Evolutionary conservation across 2,113 vertebrate genomes (phyloP), one percentile per base, ranked within the genome.

Genomic region (Mobula birostris): DNA sequence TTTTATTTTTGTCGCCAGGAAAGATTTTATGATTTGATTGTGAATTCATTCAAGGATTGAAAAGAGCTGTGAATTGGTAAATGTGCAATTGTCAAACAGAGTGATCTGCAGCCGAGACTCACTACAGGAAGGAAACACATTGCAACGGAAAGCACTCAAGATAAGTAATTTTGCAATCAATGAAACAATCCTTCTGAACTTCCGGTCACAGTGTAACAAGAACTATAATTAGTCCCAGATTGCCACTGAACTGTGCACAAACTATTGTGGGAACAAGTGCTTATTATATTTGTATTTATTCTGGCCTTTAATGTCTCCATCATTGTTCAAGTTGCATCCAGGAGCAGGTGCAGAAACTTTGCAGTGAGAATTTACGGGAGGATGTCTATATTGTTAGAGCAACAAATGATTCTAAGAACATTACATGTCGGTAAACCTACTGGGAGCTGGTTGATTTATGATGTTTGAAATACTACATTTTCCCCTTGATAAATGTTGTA

Each of bases 81-180:
- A 40, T 91, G 88, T 92, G 7, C 90, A 92, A 92, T 92, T 92
- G 36, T 70, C 19, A 91, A 91, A 66, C 85, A 90, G 5, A 68
- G n/a, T 90, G 29, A 90, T n/a, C 14, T 63, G 29, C 85, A 66
- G 85, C n/a, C 19, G 66, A 72, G 19, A 93, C 12, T 21, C 40
- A 74, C 27, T 70, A 48, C 91, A 93, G 91, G 91, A 93, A 93
- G 91, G 91, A 93, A 93, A 56, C 48, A 93, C 21, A 14, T 90
- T 68, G 8, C 27, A 90, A n/a, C 61, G 61, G 61, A 66, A 32
- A 90, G 61, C 61, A 61, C 68, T 66, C 85, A 83, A 24, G 80
- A 68, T 2, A 90, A 90, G 61, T 68, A 68, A 90, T 72, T 93
- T 74, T 56, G 76, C 17, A 93, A 72, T 56, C 32, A 27, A 56